Evolutionary conservation across 2,888 invertebrate genomes (phyloP), one percentile per base, ranked within the genome.

Genomic region (Stramonita haemastoma): DNA sequence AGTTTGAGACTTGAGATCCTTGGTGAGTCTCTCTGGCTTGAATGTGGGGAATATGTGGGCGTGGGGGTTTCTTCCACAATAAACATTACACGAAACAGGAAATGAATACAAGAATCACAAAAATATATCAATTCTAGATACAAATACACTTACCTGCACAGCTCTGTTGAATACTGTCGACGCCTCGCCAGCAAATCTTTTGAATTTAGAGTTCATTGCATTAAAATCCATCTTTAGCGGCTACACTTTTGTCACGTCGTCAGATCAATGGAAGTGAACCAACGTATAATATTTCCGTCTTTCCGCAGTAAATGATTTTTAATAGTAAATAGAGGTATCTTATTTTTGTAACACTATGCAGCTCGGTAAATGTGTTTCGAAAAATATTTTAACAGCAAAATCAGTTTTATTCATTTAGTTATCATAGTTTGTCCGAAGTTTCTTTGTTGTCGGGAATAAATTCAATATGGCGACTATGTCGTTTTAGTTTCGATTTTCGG

Each of bases 121-220:
- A 73, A 13, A 79, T 5, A 79, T 17, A 1, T 79, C 32, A 22
- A 17, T 79, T 17, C 8, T 79, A 32, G 13, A 15, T 79, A 79
- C 11, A 79, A 15, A 34, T 15, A 34, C 34, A 60, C 79, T 88
- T 96, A 98, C 98, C 97, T 98, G 98, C 29, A 98, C 98, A 90
- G 98, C 98, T 94, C 98, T 97, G 94, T 97, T 98, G 90, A 98
- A 96, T 15, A 97, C 97, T 79, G 97, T 97, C 57, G 98, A 98
- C 91, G 98, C 98, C 95, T 98, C 98, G 94, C 97, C 97, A 0
- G 98, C 98, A 91, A 98, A 97, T 96, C 98, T 98, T 96, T 98
- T 98, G 91, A 96, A 92, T 92, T 94, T 94, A 91, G 93, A 93
- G 15, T 83, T 83, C 81, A 83, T 83, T 26, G 81, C 19, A 91